A percentile compares a stretch with the other conserved stretches of the same genome.
Conservation (phyloP, 2,797 vertebrate genomes). For the Knipowitschia caucasica region DNA sequence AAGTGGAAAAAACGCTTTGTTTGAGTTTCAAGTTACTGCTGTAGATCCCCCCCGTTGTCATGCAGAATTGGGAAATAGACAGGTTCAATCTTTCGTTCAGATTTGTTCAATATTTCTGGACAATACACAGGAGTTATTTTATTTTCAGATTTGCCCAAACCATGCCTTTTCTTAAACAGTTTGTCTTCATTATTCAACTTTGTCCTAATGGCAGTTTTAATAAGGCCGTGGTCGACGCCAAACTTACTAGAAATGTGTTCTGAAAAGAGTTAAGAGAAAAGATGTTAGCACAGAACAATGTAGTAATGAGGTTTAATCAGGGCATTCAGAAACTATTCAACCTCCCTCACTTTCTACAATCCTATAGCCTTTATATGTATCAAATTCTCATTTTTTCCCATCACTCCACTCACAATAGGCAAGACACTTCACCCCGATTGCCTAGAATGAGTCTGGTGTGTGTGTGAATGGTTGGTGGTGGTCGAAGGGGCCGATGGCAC, state of each 20-base stretch:
- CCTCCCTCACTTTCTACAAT: too few species aligned
- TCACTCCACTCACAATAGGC: too few species aligned
- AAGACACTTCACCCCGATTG: too few species aligned
- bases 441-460: too few species aligned
- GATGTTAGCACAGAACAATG: background rate
- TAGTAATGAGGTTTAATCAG: background rate
- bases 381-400: too few species aligned
- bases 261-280: slow-evolving; percentile 28
- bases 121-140: slow-evolving; percentile 41
- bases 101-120: slow-evolving; percentile 41
- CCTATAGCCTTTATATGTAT: too few species aligned
- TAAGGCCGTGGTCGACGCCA: slow-evolving; percentile 61
- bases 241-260: slow-evolving; percentile 69
- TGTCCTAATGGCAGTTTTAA: slow-evolving; percentile 72
- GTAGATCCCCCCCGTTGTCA: slow-evolving; percentile 31
- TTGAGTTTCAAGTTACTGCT: slow-evolving; percentile 30
- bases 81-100: slow-evolving; percentile 45
- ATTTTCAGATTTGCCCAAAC: slow-evolving; percentile 54
- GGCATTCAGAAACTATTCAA: too few species aligned
- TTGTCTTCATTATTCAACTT: slow-evolving; percentile 77
- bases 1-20: slow-evolving; percentile 1
- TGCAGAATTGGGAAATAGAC: slow-evolving; percentile 41
- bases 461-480: too few species aligned
- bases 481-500: too few species aligned
- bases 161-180: slow-evolving; percentile 72